Conservation (phyloP, 2,888 invertebrate species). For the Hyalella azteca region DNA sequence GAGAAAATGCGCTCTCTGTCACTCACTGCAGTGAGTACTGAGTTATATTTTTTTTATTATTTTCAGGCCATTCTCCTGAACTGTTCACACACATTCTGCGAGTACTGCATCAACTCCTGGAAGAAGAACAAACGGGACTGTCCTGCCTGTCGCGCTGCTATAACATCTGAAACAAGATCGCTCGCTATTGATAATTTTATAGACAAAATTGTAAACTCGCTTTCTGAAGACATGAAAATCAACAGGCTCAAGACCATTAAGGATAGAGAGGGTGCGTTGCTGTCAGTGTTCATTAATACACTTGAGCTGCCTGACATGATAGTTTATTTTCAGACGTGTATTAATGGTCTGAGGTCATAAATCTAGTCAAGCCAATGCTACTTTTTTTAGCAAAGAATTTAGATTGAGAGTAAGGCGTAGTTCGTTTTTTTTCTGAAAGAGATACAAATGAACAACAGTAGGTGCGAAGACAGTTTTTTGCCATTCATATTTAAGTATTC, state of each 20-base stretch:
- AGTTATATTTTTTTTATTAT: too few species aligned
- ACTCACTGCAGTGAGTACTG: too few species aligned
- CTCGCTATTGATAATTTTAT: slow-evolving; percentile 76
- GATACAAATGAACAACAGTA: too few species aligned
- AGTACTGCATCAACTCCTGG: slow-evolving; percentile 75
- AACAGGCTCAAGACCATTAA: slow-evolving; percentile 68
- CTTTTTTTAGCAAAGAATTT: too few species aligned
- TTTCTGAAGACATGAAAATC: slow-evolving; percentile 69
- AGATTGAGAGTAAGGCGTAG: too few species aligned
- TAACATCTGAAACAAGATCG: slow-evolving; percentile 69
- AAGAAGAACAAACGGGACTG: slow-evolving; percentile 73
- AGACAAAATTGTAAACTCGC: slow-evolving; percentile 72
- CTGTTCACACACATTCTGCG: slow-evolving; percentile 79
- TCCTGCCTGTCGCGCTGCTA: slow-evolving; percentile 71
- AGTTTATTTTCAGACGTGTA: too few species aligned
- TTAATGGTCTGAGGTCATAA: too few species aligned
- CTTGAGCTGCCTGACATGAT: background rate
- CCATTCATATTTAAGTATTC: too few species aligned
- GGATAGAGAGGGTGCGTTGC: slow-evolving; percentile 64
- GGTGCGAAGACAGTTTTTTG: too few species aligned
- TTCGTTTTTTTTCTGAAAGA: too few species aligned
- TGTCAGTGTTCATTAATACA: slow-evolving; percentile 36
- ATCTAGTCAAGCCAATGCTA: too few species aligned
- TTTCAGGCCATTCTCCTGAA: slow-evolving; percentile 71
- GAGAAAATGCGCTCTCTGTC: too few species aligned